phyloP scores from a whole-genome alignment of 2,888 invertebrate species.

The Catocala sponsa region DNA sequence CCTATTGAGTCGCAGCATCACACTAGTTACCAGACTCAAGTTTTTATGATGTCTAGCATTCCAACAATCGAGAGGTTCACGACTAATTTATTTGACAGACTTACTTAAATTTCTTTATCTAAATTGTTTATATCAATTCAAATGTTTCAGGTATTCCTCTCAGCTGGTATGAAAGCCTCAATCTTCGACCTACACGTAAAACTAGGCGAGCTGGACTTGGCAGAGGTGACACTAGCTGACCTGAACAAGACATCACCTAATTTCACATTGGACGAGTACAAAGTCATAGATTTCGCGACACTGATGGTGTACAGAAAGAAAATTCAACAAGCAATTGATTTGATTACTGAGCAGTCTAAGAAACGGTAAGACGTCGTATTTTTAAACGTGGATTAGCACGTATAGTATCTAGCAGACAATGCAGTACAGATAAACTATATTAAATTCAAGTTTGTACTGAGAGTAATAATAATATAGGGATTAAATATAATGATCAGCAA shows the following conservation, averaged over 20 bases:
- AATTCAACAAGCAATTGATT: slow-evolving; percentile 74
- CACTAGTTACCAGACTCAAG: too few relatives aligned
- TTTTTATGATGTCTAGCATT: too few relatives aligned
- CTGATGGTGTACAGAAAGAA: slow-evolving; percentile 85
- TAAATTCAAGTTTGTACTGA: too few relatives aligned
- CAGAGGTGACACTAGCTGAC: slow-evolving; percentile 84
- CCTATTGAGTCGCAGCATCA: too few relatives aligned
- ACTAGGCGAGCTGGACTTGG: slow-evolving; percentile 84
- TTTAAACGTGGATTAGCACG: too few relatives aligned
- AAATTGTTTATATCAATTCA: neutral
- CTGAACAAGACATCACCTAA: slow-evolving; percentile 83
- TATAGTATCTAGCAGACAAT: too few relatives aligned
- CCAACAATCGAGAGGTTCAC: too few relatives aligned
- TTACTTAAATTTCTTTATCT: too few relatives aligned
- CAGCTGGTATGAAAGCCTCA: slow-evolving; percentile 90
- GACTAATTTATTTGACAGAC: too few relatives aligned
- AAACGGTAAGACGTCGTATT: slow-evolving; percentile 63
- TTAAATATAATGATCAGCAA: too few relatives aligned
- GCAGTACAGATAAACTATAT: too few relatives aligned
- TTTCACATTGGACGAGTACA: slow-evolving; percentile 90
- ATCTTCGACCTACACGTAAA: slow-evolving; percentile 89
- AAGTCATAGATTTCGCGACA: slow-evolving; percentile 89
- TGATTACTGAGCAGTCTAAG: slow-evolving; percentile 84
- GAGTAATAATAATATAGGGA: too few relatives aligned
- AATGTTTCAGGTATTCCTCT: slow-evolving; percentile 78